phyloP scores from a whole-genome alignment of 2,888 invertebrate genomes.

The Ptychoptera contaminata region DNA sequence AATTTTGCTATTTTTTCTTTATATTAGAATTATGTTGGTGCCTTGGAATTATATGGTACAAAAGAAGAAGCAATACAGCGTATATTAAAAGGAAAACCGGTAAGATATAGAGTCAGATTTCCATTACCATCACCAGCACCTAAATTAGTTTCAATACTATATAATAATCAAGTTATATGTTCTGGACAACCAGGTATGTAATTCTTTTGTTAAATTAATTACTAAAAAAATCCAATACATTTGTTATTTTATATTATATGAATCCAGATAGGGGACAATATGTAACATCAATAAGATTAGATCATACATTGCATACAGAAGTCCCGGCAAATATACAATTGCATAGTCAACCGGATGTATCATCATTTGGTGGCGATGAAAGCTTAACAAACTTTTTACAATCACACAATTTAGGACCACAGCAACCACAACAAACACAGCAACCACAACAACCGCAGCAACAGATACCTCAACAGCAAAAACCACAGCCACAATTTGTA shows the following conservation, averaged over 20 bases:
- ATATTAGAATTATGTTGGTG: constrained; percentile 2
- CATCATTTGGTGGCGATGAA: no score
- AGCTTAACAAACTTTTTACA: no score
- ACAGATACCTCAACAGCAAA: constrained; percentile 1
- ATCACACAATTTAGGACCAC: neutral
- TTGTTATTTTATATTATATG: no score
- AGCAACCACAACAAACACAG: neutral
- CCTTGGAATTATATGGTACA: neutral
- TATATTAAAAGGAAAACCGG: constrained; percentile 23
- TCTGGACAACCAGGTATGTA: constrained; percentile 36
- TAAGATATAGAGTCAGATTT: constrained; percentile 41
- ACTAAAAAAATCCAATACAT: no score
- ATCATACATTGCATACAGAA: constrained; percentile 18
- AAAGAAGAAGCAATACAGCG: constrained; percentile 15
- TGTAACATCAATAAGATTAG: constrained; percentile 26
- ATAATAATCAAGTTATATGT: constrained; percentile 41
- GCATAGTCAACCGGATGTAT: no score
- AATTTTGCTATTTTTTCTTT: neutral
- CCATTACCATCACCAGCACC: constrained; percentile 41
- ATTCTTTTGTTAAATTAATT: no score
- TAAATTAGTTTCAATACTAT: constrained; percentile 36
- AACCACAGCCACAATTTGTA: neutral
- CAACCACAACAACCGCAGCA: neutral
- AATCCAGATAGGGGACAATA: constrained; percentile 21
- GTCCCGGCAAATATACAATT: neutral